phyloP scores from a whole-genome alignment of 2,797 vertebrate species.

The Macropus fuliginosus region DNA sequence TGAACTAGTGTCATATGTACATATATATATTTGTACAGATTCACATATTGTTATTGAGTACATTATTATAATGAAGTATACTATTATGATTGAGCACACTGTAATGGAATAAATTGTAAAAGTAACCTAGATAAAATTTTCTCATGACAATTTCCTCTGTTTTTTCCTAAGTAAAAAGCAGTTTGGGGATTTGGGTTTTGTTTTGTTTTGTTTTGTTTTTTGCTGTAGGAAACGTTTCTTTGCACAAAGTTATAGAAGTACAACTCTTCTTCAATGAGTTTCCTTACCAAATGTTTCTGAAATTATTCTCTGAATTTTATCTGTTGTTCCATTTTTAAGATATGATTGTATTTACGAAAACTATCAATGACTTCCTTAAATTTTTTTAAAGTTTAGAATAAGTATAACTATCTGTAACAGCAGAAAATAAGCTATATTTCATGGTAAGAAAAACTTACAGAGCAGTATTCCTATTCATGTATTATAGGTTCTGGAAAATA shows the following conservation, averaged over 20 bases:
- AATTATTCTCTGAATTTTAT: conserved; percentile 29
- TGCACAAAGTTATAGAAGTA: conserved; percentile 32
- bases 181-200: background rate
- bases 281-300: background rate
- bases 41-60: background rate
- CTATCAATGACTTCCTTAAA: conserved; percentile 5
- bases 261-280: conserved; percentile 34
- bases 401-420: conserved; percentile 23
- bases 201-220: conserved; percentile 1
- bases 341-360: conserved; percentile 19
- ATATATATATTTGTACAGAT: background rate
- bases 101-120: background rate
- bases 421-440: conserved; percentile 38
- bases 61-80: background rate
- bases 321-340: conserved; percentile 42
- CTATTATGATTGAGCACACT: background rate
- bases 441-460: conserved; percentile 8
- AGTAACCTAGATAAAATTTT: conserved; percentile 41
- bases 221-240: conserved; percentile 39
- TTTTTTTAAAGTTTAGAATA: conserved; percentile 23
- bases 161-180: conserved; percentile 34
- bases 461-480: conserved; percentile 46
- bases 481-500: conserved; percentile 95
- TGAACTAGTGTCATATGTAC: background rate
- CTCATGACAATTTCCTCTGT: conserved; percentile 23